phyloP scores from a whole-genome alignment of 2,113 vertebrate genomes.

The Anser brachyrhynchus region DNA sequence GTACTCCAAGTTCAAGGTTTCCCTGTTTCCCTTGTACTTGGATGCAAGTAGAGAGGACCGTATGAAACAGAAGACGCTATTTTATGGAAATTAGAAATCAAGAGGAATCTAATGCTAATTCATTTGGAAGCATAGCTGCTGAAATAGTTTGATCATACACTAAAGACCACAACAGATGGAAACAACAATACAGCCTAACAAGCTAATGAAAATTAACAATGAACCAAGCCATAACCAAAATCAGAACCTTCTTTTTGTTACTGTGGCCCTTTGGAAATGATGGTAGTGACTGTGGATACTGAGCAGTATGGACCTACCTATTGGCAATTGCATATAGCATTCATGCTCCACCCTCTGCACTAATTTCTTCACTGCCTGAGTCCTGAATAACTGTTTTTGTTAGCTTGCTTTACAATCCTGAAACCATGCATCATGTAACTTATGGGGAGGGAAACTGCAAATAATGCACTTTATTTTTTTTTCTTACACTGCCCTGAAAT shows the following conservation, averaged over 20 bases:
- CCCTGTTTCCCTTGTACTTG: background rate
- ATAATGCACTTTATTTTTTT: background rate
- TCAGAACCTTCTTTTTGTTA: background rate
- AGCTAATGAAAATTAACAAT: background rate
- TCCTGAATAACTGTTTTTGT: background rate
- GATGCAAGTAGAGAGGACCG: background rate
- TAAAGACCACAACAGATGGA: background rate
- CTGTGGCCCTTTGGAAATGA: background rate
- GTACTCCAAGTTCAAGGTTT: background rate
- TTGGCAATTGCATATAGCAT: background rate
- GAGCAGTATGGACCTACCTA: background rate
- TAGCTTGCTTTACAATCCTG: background rate
- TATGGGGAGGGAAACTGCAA: background rate
- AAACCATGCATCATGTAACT: accelerated
- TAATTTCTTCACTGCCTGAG: background rate
- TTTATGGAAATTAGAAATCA: background rate
- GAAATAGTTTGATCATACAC: background rate
- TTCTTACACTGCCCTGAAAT: background rate
- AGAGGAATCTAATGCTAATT: background rate
- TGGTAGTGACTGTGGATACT: background rate
- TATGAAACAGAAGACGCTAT: background rate
- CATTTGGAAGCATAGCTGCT: background rate
- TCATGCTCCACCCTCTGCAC: background rate
- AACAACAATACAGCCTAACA: background rate
- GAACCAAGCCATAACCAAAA: background rate